These are phyloP conservation scores for Falco columbarius DNA, from an alignment of 2,797 vertebrate species.

Conservation along the genomic window DNA sequence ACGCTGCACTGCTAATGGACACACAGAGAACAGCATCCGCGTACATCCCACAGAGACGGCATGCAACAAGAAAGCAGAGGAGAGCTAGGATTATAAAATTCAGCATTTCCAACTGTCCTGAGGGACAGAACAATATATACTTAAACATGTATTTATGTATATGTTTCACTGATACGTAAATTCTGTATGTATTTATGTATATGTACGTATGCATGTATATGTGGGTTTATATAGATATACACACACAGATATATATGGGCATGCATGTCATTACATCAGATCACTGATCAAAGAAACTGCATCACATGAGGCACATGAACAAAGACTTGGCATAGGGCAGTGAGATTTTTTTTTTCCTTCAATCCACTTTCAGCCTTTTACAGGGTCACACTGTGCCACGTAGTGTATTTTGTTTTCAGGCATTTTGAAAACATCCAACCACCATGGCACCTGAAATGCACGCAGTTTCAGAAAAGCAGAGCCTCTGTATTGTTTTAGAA, in stretches of 20 bases:
- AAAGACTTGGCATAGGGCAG: not conserved
- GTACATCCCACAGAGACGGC: not conserved
- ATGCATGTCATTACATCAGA: not conserved
- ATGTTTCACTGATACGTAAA: accelerated
- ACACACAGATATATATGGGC: too few relatives aligned
- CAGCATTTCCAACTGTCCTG: not conserved
- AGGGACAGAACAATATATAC: not conserved
- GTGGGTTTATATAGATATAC: too few relatives aligned
- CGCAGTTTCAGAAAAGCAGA: not conserved
- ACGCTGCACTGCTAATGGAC: conserved; percentile 44
- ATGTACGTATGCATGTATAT: accelerated
- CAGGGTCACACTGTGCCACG: not conserved
- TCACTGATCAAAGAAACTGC: not conserved
- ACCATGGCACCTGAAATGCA: not conserved
- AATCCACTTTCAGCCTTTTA: not conserved
- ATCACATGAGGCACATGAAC: not conserved
- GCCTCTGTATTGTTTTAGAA: not conserved
- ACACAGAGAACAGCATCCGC: conserved; percentile 25
- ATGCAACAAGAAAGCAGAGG: not conserved
- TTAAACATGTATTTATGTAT: accelerated
- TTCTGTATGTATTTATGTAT: not conserved
- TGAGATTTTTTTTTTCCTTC: not conserved
- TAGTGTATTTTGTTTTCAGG: accelerated
- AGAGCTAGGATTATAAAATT: not conserved
- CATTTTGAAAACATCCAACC: not conserved